A percentile compares a stretch with the other conserved stretches of the same genome.
Conservation (phyloP, 2,797 vertebrate species). For the Thamnophis elegans region DNA sequence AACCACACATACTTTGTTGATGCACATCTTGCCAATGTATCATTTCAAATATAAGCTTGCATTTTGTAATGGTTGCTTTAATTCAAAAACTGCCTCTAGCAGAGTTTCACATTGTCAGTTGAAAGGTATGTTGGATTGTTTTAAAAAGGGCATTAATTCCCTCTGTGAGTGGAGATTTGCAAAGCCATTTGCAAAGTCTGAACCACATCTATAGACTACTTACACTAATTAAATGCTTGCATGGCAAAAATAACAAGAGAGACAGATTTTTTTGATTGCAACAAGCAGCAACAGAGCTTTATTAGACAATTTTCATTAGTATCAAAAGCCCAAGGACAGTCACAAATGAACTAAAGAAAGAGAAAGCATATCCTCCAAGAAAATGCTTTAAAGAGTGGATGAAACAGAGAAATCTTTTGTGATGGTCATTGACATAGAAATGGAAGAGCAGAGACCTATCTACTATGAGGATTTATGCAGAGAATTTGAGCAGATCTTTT, state of each 20-base stretch:
- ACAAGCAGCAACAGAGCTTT: slow-evolving; percentile 31
- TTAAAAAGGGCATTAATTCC: not conserved
- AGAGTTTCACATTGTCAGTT: not conserved
- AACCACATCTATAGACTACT: not conserved
- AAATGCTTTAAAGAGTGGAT: not conserved
- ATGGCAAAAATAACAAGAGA: not conserved
- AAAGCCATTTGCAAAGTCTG: not conserved
- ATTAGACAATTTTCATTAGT: slow-evolving; percentile 8
- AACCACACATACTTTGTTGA: not conserved
- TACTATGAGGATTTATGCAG: not conserved
- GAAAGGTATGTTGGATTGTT: too few species aligned
- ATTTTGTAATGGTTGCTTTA: not conserved
- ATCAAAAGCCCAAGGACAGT: not conserved
- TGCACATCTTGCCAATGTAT: not conserved
- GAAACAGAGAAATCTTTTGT: not conserved
- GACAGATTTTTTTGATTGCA: slow-evolving; percentile 3
- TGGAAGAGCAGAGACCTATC: not conserved
- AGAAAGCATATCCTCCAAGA: not conserved
- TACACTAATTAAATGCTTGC: not conserved
- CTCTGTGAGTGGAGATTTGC: not conserved
- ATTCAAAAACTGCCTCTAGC: not conserved
- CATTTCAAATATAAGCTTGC: not conserved
- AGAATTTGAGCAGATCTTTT: not conserved
- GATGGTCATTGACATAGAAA: not conserved
- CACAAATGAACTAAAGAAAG: not conserved